A percentile compares a stretch with the other conserved stretches of the same genome.
Conservation (phyloP, 2,797 vertebrate species). For the Onychomys leucogaster region DNA sequence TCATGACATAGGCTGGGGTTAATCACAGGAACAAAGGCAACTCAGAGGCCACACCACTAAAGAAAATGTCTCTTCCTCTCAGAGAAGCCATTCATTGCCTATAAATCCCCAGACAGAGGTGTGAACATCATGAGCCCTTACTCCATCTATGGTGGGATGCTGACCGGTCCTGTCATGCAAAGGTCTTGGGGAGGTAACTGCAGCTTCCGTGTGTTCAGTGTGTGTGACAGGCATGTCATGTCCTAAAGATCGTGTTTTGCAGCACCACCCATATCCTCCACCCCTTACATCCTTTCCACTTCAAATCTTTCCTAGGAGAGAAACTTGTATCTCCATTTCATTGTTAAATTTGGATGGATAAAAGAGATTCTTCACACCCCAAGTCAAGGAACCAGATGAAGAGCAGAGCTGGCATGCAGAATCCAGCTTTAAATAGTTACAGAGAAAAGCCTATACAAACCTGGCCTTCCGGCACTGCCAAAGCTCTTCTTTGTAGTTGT, state of each 20-base stretch:
- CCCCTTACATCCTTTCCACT: not conserved
- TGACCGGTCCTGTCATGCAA: no score
- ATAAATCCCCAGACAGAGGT: not conserved
- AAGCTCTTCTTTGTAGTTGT: not conserved
- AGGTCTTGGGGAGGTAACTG: not conserved
- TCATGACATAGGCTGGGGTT: not conserved
- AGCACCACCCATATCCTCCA: not conserved
- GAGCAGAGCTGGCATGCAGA: not conserved
- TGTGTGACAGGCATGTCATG: not conserved
- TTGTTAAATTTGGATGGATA: not conserved
- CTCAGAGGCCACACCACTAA: not conserved
- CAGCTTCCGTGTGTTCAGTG: not conserved
- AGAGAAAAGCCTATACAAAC: not conserved
- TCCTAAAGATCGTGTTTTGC: not conserved
- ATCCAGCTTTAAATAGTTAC: not conserved
- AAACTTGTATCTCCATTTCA: not conserved
- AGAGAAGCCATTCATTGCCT: not conserved
- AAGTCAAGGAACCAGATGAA: not conserved
- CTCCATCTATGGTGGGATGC: no score
- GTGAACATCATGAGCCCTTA: not conserved
- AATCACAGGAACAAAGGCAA: not conserved
- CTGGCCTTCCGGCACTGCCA: not conserved
- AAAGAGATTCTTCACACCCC: not conserved
- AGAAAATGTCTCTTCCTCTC: not conserved
- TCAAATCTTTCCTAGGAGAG: not conserved